Evolutionary conservation across 2,113 vertebrate genomes (phyloP).

Genomic region (Drymodes brunneopygia): DNA sequence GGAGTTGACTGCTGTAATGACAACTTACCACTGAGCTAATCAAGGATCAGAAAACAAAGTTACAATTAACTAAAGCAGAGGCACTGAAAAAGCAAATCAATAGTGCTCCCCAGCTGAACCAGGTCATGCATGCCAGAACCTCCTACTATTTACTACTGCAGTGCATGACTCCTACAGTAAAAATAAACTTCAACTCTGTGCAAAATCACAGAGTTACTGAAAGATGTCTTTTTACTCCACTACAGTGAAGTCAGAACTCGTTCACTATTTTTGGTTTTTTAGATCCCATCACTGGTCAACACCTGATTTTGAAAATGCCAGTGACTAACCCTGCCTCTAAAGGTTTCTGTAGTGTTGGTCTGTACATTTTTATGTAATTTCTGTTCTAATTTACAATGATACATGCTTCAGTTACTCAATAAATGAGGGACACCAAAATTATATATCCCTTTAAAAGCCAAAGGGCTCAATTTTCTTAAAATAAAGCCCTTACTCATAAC

Average conservation of each 20-base stretch:
- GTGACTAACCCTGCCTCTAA: neutral
- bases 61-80: conserved; percentile 7
- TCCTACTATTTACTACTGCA: neutral
- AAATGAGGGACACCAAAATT: neutral
- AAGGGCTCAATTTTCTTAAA: neutral
- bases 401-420: neutral
- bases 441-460: neutral
- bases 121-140: neutral
- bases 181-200: neutral
- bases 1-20: neutral
- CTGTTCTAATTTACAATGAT: neutral
- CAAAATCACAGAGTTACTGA: neutral
- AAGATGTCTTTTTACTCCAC: neutral
- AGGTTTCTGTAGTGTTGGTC: neutral
- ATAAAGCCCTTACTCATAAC: neutral
- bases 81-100: neutral
- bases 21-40: conserved; percentile 30
- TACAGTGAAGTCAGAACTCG: neutral
- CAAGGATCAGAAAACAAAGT: conserved; percentile 5
- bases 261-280: neutral
- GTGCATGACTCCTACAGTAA: neutral
- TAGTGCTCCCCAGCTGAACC: neutral
- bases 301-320: neutral
- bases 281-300: neutral
- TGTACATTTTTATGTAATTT: neutral